A percentile compares a stretch with the other conserved stretches of the same genome.
Conservation (phyloP, 2,888 invertebrate genomes). For the Aproaerema taeniolella region DNA sequence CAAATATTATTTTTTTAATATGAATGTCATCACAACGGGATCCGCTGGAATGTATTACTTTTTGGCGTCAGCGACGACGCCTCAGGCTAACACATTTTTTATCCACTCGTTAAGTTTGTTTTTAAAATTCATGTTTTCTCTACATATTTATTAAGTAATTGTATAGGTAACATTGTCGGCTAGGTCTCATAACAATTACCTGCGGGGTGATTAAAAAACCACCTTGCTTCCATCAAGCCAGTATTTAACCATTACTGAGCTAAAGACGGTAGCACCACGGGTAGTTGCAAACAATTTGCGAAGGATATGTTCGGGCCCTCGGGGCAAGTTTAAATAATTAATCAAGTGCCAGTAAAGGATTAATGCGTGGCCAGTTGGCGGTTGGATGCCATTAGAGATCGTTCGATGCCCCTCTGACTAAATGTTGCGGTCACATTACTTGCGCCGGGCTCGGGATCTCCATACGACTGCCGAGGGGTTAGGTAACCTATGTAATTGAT, state of each 20-base stretch:
- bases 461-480: slow-evolving; percentile 34
- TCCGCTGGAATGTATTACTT: no score
- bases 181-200: no score
- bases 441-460: slow-evolving; percentile 38
- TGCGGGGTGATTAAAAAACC: no score
- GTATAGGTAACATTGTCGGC: no score
- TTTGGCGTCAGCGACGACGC: no score
- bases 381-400: slow-evolving; percentile 71
- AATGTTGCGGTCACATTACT: slow-evolving; percentile 66
- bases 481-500: slow-evolving; percentile 12
- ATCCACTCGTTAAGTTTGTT: slow-evolving; percentile 10
- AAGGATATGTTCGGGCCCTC: slow-evolving; percentile 48
- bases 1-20: no score
- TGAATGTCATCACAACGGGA: no score
- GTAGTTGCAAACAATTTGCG: slow-evolving; percentile 57
- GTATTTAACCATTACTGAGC: background rate
- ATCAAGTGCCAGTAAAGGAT: slow-evolving; percentile 73
- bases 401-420: slow-evolving; percentile 63
- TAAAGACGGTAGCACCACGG: slow-evolving; percentile 17
- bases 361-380: slow-evolving; percentile 74
- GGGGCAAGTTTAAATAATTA: slow-evolving; percentile 72
- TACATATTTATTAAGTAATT: no score
- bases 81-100: no score
- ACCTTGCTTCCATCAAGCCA: no score
- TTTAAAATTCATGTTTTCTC: no score